phyloP scores from a whole-genome alignment of 2,888 invertebrate species.

The Amitus sp. region DNA sequence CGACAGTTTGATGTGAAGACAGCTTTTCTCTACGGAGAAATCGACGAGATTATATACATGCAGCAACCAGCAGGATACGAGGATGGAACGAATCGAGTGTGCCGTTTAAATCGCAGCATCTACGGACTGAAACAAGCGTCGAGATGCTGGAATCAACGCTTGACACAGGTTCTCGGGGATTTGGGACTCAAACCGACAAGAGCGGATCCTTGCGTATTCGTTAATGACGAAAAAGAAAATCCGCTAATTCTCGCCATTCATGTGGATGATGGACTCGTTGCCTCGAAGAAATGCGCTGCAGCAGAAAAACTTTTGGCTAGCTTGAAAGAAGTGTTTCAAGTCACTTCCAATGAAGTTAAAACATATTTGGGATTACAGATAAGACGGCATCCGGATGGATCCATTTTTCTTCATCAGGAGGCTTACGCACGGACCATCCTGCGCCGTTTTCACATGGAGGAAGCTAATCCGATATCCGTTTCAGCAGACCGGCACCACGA shows the following conservation, averaged over 20 bases:
- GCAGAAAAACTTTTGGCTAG: not conserved
- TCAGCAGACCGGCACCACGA: conserved; percentile 15
- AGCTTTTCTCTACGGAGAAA: conserved; percentile 41
- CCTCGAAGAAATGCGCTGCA: not conserved
- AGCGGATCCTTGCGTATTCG: conserved; percentile 27
- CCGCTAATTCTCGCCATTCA: conserved; percentile 17
- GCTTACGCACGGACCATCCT: conserved; percentile 22
- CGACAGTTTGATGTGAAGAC: conserved; percentile 46
- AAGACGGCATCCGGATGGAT: conserved; percentile 11
- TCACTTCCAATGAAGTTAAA: conserved; percentile 17
- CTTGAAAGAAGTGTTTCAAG: conserved; percentile 1
- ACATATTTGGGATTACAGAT: conserved; percentile 31
- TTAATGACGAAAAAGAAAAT: conserved; percentile 8
- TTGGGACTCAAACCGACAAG: conserved; percentile 18
- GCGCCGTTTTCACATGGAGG: conserved; percentile 27
- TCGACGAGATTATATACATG: conserved; percentile 42
- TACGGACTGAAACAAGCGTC: conserved; percentile 51
- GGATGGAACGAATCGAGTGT: conserved; percentile 36
- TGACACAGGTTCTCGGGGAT: conserved; percentile 14
- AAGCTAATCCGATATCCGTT: conserved; percentile 19
- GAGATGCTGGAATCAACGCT: conserved; percentile 42
- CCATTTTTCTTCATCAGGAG: conserved; percentile 21
- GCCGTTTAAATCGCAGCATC: conserved; percentile 43
- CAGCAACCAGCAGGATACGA: conserved; percentile 43
- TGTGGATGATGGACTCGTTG: conserved; percentile 27